phyloP scores from a whole-genome alignment of 2,888 invertebrate genomes.

The Drosophila falleni region DNA sequence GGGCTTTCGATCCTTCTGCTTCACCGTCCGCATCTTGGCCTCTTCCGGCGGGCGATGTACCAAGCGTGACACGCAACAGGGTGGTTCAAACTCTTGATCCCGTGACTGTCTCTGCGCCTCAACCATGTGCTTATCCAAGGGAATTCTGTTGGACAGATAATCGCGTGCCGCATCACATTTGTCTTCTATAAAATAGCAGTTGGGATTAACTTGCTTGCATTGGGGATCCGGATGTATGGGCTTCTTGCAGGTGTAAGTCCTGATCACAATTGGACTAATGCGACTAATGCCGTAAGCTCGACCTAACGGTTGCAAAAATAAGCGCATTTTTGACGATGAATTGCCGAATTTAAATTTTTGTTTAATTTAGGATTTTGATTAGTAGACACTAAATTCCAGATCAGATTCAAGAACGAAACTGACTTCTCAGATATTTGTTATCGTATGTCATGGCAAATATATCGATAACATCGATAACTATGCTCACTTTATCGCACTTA shows the following conservation, averaged over 20 bases:
- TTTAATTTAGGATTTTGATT: constrained; percentile 26
- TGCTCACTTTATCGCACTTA: not conserved
- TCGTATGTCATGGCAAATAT: not conserved
- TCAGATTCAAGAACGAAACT: not conserved
- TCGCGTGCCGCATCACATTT: constrained; percentile 19
- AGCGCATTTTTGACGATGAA: constrained; percentile 6
- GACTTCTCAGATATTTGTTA: not conserved
- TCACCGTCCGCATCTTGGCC: not conserved
- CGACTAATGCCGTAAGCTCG: not conserved
- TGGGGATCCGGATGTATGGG: constrained; percentile 14
- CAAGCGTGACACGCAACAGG: constrained; percentile 45
- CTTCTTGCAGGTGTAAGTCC: constrained; percentile 8
- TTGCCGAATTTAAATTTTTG: constrained; percentile 10
- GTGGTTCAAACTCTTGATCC: not conserved
- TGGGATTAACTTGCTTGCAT: constrained; percentile 11
- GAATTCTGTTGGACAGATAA: constrained; percentile 24
- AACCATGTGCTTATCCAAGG: constrained; percentile 30
- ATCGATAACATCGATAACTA: not conserved
- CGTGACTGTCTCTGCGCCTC: constrained; percentile 5
- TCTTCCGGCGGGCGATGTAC: constrained; percentile 3
- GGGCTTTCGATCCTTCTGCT: constrained; percentile 5
- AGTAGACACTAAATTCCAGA: not conserved
- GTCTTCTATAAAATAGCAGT: constrained; percentile 25
- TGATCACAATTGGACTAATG: not conserved
- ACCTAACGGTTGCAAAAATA: not conserved